Base-by-base conservation (phyloP, 2,113 vertebrate genomes). In the Agapornis roseicollis region DNA sequence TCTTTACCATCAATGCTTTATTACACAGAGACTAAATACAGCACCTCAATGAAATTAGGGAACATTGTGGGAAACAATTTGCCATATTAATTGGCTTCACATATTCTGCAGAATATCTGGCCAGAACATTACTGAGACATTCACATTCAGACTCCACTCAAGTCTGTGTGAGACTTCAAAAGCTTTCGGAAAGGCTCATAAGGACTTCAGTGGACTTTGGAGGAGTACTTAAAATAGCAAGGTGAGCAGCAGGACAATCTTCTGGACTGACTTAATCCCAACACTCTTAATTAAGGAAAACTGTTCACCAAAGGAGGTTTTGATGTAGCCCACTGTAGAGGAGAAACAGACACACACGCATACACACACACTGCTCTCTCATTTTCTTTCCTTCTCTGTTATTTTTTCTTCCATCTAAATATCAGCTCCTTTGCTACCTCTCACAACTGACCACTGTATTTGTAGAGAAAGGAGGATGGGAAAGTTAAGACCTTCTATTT, bases 1-100 rank as follows among this genome's bases (percentile, higher is more conserved):
- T 89, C 85, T 97, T 96, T 85, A 73, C 90, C 95, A 94, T 88
- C 80, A 97, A 93, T 82, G 18, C 28, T 91, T 97, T 94, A 93
- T 96, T 96, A 80, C 79, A 92, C 88, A 81, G 81, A 78, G 68
- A 94, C 58, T 72, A 91, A 42, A 9, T 80, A 90, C 91, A 81
- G 91, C 33, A 72, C 50, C 85, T 90, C 81, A 94, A 73, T 95
- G 80, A 91, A 97, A 95, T 97, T 93, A 96, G 92, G 87, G 25
- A 91, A 63, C 19, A 19, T 15, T 42, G 35, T 63, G 71, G 64
- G 68, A 91, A 89, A 80, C 37, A 69, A 85, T 77, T 82, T 94
- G 42, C 29, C 3, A 1, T 33, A 19, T 83, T 72, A 80, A 92
- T 79, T 94, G 9, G 82, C 28, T 41, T 92, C 46, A 65, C 29